These are phyloP conservation scores for Phyllotis vaccarum DNA, from an alignment of 2,797 vertebrate genomes.

Conservation along the genomic window DNA sequence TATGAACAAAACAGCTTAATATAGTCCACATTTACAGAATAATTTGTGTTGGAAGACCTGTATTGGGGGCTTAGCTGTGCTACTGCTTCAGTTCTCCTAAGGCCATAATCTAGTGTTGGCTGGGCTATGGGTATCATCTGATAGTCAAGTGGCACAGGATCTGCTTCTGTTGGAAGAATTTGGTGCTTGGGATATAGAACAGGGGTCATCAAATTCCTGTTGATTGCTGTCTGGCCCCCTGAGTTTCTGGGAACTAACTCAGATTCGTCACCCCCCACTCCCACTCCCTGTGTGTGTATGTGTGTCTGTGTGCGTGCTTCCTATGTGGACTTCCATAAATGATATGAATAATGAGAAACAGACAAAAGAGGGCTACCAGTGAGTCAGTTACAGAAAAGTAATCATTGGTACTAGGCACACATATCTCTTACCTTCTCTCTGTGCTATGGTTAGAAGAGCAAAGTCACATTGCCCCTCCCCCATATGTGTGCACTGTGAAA, in stretches of 20 bases:
- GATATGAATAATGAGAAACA: not conserved
- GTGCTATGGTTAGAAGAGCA: not conserved
- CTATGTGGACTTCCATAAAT: not conserved
- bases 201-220: not conserved
- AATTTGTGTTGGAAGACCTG: not conserved
- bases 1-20: not conserved
- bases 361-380: no score
- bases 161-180: not conserved
- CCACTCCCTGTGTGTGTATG: no score
- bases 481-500: not conserved
- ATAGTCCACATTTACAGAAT: not conserved
- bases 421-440: not conserved
- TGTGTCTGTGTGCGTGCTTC: not conserved
- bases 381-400: not conserved
- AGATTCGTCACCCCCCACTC: not conserved
- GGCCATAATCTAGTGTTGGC: fast-evolving
- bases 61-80: no score
- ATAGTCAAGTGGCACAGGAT: not conserved
- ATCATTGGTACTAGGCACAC: not conserved
- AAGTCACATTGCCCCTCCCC: no score
- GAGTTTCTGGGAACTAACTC: not conserved
- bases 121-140: not conserved
- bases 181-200: not conserved
- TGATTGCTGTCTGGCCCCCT: not conserved
- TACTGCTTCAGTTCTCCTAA: not conserved